These are phyloP conservation scores for Pitangus sulphuratus DNA, from an alignment of 2,797 vertebrate species.

Conservation along the genomic window DNA sequence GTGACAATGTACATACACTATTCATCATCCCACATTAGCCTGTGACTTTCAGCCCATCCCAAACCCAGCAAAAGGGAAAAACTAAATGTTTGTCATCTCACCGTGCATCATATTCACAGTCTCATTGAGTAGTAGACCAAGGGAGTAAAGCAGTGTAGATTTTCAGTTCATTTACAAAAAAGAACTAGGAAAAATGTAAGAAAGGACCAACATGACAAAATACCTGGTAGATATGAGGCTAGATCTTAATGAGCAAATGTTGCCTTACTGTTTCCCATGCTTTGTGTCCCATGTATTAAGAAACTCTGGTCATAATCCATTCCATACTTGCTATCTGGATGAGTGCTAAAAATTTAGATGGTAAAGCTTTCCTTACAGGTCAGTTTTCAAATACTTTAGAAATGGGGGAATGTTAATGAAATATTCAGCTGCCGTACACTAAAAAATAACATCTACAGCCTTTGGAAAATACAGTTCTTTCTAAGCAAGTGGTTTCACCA, in stretches of 20 bases:
- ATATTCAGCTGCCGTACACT: neutral
- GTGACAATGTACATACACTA: fast-evolving
- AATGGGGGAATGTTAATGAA: neutral
- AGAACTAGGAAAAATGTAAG: neutral
- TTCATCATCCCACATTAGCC: neutral
- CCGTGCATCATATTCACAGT: neutral
- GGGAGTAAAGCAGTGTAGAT: neutral
- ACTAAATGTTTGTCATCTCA: neutral
- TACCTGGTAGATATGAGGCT: neutral
- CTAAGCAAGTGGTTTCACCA: neutral
- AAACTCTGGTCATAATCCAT: neutral
- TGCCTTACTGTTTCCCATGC: neutral
- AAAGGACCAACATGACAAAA: neutral
- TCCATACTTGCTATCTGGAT: neutral
- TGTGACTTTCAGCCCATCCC: neutral
- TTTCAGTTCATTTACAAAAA: neutral
- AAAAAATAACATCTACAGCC: neutral
- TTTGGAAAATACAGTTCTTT: neutral
- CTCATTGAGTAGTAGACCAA: fast-evolving
- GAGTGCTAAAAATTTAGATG: neutral
- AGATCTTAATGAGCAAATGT: neutral
- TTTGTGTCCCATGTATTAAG: neutral
- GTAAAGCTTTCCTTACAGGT: neutral
- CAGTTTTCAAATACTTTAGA: neutral
- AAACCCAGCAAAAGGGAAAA: neutral